Base-by-base conservation (phyloP, 1,140 invertebrate genomes). In the Drosophila sulfurigaster region DNA sequence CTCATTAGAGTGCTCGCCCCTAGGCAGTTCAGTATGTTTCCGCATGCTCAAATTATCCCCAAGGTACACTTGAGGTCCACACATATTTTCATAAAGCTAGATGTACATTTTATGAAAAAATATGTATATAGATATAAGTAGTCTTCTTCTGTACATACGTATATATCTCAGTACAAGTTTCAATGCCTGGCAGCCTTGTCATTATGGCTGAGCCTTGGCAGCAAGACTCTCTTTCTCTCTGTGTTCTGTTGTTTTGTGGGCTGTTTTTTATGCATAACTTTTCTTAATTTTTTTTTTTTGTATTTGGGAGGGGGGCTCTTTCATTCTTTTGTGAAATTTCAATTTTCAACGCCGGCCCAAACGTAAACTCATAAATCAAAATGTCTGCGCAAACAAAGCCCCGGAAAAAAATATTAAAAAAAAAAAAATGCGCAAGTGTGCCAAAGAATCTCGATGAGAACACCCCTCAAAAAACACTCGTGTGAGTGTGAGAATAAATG, bases 321-420 rank as follows among this genome's bases (percentile, higher is more conserved):
- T 38, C 30, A 13, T 56, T 52, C 72, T 57, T 75, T 88, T 78
- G 74, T 88, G 58, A 87, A 87, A 83, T 89, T 89, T 87, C 85
- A 88, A 88, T 87, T 87, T 88, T 75, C 49, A 41, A 45, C 38
- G 48, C 58, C 38, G 15, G 52, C 46, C 59, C 63, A 54, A 51
- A 52, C 67, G 62, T 71, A 59, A 89, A 75, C 85, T 87, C 83
- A 87, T 87, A 87, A 89, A 87, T 87, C 83, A 87, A 89, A 87
- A 87, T 87, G 83, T 83, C 85, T 78, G 80, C 46, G 43, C 83
- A 82, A 82, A 88, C 82, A 87, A 78, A 86, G 71, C 76, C 77
- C 60, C 46, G 56, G 20, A 58, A 59, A 51, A 45, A 20, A 76
- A 48, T 32, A 10, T 32, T 32, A 68, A 16, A 52, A 15, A n/a